Base-by-base conservation (phyloP, 1,140 invertebrate species). In the Drosophila ogumai region DNA sequence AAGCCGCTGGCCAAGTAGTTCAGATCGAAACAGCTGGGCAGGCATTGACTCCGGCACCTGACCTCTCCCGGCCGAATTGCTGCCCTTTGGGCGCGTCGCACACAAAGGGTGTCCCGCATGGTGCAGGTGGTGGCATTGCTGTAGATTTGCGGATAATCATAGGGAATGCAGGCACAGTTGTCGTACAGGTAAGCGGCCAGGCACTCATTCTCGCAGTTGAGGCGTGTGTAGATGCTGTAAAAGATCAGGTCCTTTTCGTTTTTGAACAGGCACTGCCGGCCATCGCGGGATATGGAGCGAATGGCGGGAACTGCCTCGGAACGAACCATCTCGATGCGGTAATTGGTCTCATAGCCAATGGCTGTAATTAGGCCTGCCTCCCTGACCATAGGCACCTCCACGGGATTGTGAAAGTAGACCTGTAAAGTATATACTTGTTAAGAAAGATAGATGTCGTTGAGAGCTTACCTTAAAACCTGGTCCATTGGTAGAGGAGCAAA, bases 401-500 rank as follows among this genome's bases (percentile, higher is more conserved):
- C 94, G 0, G 96, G 96, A 91, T 95, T 96, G 59, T 96, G 95
- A 3, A 97, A 93, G 10, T 95, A 76, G 1, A 92, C 56, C 90
- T 92, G 13, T 5, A 47, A 55, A 31, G 25, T 10, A 12, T 36
- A 36, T 36, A 12, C n/a, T 3, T 10, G 19, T 47, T 12, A 1
- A 17, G 7, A n/a, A 41, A 17, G n/a, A 28, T 28, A 28, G 8
- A 2, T 15, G 12, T 44, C 17, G 19, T 47, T 31, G 15, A 3
- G 5, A 17, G 10, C 5, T 10, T 5, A 96, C 96, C 93, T 96
- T 96, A 80, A 97, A 97, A 6, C 96, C 96, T n/a, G 94, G 93
- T 72, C 96, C 96, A 75, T 94, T 95, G 0, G 96, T 96, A 0
- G 96, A 96, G 4, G 96, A 96, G 71, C 96, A 97, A 85, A 95